Evolutionary conservation across 2,113 vertebrate species (phyloP).

Genomic region (Cervus canadensis): DNA sequence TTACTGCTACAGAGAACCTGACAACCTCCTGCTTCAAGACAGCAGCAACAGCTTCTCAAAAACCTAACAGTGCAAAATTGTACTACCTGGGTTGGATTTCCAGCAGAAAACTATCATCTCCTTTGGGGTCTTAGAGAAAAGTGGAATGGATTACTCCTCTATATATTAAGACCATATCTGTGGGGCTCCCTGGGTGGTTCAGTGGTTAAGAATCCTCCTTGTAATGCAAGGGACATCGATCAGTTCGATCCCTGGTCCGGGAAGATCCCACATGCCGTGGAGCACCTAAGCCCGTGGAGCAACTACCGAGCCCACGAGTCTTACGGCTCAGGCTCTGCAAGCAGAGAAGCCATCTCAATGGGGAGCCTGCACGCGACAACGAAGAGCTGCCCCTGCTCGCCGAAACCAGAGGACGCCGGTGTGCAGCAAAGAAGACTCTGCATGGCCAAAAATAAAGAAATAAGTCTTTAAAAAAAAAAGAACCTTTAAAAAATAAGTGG

Average conservation of each 20-base stretch:
- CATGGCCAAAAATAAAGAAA: neutral
- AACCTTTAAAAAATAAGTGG: neutral
- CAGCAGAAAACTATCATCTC: neutral
- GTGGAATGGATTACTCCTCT: neutral
- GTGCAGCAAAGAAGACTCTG: neutral
- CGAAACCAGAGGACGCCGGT: neutral
- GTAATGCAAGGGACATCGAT: neutral
- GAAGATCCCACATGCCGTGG: neutral
- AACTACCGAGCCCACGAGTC: neutral
- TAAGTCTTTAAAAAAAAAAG: neutral
- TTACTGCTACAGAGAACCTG: neutral
- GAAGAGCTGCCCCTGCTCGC: rapidly evolving
- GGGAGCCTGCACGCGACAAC: neutral
- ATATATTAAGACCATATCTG: neutral
- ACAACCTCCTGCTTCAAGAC: neutral
- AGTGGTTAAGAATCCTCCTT: neutral
- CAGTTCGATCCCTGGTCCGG: neutral
- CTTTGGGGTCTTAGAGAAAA: neutral
- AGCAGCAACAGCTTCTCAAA: neutral
- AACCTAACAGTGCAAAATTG: neutral
- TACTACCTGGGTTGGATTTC: neutral
- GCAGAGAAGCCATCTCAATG: neutral
- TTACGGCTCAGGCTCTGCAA: neutral
- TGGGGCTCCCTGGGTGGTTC: neutral
- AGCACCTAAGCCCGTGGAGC: neutral